These are phyloP conservation scores for Proterorhinus semilunaris DNA, from an alignment of 2,113 vertebrate genomes.

Conservation along the genomic window DNA sequence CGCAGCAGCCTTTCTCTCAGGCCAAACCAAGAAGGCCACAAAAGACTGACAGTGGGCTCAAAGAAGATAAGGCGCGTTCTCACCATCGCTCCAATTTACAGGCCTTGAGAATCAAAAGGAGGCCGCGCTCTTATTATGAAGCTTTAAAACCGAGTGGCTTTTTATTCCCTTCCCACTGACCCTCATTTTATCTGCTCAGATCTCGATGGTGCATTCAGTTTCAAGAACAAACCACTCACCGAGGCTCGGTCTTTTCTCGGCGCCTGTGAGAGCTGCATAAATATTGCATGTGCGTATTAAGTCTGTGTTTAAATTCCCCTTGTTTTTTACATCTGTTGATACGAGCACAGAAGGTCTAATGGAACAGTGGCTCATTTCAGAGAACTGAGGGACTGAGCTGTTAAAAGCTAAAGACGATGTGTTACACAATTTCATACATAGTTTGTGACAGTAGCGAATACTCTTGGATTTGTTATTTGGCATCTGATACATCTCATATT, in stretches of 20 bases:
- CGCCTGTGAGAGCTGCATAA: conserved; percentile 5
- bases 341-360: too few relatives aligned
- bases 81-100: conserved; percentile 57
- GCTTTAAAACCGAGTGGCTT: conserved; percentile 56
- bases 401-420: too few relatives aligned
- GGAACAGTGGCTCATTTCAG: too few relatives aligned
- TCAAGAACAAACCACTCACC: conserved; percentile 42
- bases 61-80: conserved; percentile 65
- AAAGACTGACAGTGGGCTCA: conserved; percentile 51
- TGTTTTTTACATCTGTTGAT: too few relatives aligned
- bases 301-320: neutral
- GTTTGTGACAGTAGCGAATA: too few relatives aligned
- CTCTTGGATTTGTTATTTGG: too few relatives aligned
- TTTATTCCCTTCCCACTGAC: conserved; percentile 41
- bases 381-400: too few relatives aligned
- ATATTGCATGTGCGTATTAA: neutral
- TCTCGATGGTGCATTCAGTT: conserved; percentile 42
- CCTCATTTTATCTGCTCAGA: conserved; percentile 55
- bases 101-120: conserved; percentile 50
- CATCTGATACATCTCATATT: neutral
- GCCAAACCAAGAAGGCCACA: conserved; percentile 42
- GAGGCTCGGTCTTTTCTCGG: conserved; percentile 21
- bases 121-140: conserved; percentile 43
- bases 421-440: too few relatives aligned
- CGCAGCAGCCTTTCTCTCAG: conserved; percentile 44